Base-by-base conservation (phyloP, 2,797 vertebrate species). In the Tragopan temminckii region DNA sequence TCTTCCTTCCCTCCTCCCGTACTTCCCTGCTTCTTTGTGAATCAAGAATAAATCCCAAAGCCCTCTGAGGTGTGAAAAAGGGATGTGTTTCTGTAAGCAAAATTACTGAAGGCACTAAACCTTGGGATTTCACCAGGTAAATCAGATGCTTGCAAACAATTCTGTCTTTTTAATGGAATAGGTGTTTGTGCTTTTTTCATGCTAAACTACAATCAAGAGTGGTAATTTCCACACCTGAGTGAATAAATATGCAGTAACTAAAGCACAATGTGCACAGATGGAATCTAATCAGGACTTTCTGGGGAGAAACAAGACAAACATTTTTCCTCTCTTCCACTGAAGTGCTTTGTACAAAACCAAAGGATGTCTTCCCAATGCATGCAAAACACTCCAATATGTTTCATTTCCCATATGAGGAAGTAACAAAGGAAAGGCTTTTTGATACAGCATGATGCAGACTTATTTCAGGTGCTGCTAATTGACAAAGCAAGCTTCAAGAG, bases 401-500 rank as follows among this genome's bases (percentile, higher is more conserved):
- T 92, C 67, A 43, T 38, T n/a, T 90, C 50, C 50, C 18, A 2
- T 27, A 53, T 58, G 33, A 80, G 70, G 67, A 78, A 81, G 48
- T 21, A 89, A 64, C 14, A 50, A 15, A 70, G 42, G 27, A 88
- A 93, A 72, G 78, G 58, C 12, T 61, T 40, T 23, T 21, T 64
- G 58, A 25, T 38, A 59, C 9, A 58, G 48, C 25, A 23, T 21
- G 36, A 46, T 42, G 33, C 62, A 78, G 55, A 45, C 35, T 80
- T 38, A 23, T 76, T 93, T 82, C 61, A 42, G 68, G 62, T 63
- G 24, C 38, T 76, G 36, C 85, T 96, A 94, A 95, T 93, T 88
- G 95, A 75, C 88, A 97, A 96, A 96, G 77, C 77, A 76, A 95
- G 90, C 91, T 66, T 95, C 93, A 96, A 83, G 96, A 97, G 96